Evolutionary conservation across 92 coral and sea anemone genomes (phyloP), one percentile per base, ranked within the genome.

Genomic region (Actinostola sp.): DNA sequence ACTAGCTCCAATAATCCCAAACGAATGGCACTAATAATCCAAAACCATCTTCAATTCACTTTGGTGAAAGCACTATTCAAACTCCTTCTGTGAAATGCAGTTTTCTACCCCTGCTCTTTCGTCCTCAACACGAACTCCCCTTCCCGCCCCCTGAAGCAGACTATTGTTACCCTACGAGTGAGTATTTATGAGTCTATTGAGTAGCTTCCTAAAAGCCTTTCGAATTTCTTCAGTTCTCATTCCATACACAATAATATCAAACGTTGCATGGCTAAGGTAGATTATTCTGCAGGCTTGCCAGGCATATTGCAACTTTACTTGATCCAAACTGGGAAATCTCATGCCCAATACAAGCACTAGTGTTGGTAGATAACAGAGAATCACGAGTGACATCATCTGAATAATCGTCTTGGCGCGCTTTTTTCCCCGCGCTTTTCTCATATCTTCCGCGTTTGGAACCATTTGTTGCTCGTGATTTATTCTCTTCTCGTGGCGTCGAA

Each of bases 331-430:
- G 12, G 72, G 72, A 1, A 46, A 14, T 48, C 24, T 49, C n/a
- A n/a, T n/a, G n/a, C n/a, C n/a, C n/a, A n/a, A n/a, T n/a, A n/a
- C n/a, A n/a, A n/a, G n/a, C n/a, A n/a, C n/a, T n/a, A n/a, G n/a
- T n/a, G n/a, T n/a, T n/a, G 72, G 72, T 14, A 51, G 59, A 33
- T 67, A 67, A n/a, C 72, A 46, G 0, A 67, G 30, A 13, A 67
- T 15, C 41, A 67, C 28, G 3, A 67, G 54, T 3, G 72, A 31
- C 26, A 49, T 17, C 72, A 67, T 24, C 0, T 28, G 28, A 12
- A n/a, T n/a, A n/a, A 67, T 16, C 1, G 72, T 67, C 48, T 67
- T 67, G n/a, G 72, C 72, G 72, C 72, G 72, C 72, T 67, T 67
- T 49, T 67, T 67, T 67, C 29, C 72, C 20, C 72, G 72, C 59